phyloP scores from a whole-genome alignment of 1,140 invertebrate species.

The Atta texana region DNA sequence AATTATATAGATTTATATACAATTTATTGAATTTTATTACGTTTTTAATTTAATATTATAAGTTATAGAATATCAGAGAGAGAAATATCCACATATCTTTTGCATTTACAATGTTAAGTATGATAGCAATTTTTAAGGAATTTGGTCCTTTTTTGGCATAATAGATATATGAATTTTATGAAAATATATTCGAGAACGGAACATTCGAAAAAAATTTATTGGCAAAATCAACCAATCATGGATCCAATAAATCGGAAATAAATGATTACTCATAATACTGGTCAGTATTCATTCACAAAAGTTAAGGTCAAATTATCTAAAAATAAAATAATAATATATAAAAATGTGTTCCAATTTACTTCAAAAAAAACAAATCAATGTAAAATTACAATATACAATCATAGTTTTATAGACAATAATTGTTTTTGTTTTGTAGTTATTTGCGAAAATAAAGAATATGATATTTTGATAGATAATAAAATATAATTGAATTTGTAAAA shows the following conservation, averaged over 20 bases:
- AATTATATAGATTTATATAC: too few species aligned
- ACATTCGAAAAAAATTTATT: slow-evolving; percentile 10
- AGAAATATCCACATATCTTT: too few species aligned
- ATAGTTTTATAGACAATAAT: background rate
- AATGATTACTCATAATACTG: background rate
- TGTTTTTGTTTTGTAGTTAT: background rate
- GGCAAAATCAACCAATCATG: background rate
- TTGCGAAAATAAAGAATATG: background rate
- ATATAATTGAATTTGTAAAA: background rate
- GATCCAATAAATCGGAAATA: background rate
- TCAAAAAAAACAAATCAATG: background rate
- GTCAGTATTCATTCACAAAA: slow-evolving; percentile 26
- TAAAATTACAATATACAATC: background rate
- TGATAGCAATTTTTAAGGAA: too few species aligned
- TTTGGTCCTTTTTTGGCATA: background rate
- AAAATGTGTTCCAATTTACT: background rate
- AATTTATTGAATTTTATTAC: too few species aligned
- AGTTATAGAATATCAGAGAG: too few species aligned
- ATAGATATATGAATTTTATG: background rate
- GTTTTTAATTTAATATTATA: too few species aligned
- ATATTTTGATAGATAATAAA: background rate
- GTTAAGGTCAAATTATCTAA: background rate
- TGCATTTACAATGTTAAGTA: too few species aligned
- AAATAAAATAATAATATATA: slow-evolving; percentile 24
- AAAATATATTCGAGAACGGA: slow-evolving; percentile 16